A percentile compares a stretch with the other conserved stretches of the same genome.
Evolutionary conservation across 2,113 vertebrate species (phyloP).

Genomic region (Odobenus rosmarus): DNA sequence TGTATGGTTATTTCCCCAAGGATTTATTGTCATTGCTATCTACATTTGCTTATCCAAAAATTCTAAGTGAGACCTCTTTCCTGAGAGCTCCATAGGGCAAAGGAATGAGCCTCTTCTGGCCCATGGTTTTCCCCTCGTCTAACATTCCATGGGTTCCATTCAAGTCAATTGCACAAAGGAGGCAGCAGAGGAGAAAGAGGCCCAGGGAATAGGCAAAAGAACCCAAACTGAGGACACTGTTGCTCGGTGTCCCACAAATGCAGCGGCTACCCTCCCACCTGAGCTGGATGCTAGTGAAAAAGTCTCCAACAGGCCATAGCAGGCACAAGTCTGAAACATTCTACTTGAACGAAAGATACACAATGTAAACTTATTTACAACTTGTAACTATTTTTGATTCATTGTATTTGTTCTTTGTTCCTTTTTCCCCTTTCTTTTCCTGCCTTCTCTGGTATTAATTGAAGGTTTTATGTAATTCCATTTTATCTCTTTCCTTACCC

Average conservation of each 20-base stretch:
- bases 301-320: neutral
- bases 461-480: neutral
- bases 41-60: constrained; percentile 54
- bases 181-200: neutral
- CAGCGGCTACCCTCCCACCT: neutral
- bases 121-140: neutral
- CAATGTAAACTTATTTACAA: neutral
- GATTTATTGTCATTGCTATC: constrained; percentile 14
- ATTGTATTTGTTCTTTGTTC: neutral
- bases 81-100: neutral
- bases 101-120: neutral
- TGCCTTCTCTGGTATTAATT: neutral
- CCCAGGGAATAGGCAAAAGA: neutral
- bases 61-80: constrained; percentile 37
- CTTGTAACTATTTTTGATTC: neutral
- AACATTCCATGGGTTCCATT: neutral
- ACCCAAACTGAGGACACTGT: neutral
- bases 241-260: neutral
- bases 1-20: neutral
- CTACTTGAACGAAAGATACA: neutral
- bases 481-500: neutral
- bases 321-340: neutral
- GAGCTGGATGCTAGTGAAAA: neutral
- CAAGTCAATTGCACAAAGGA: neutral
- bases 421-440: neutral